A percentile compares a stretch with the other conserved stretches of the same genome.
These are phyloP conservation scores for Cheirogaleus major DNA, from an alignment of 2,797 vertebrate genomes.

Conservation along the genomic window DNA sequence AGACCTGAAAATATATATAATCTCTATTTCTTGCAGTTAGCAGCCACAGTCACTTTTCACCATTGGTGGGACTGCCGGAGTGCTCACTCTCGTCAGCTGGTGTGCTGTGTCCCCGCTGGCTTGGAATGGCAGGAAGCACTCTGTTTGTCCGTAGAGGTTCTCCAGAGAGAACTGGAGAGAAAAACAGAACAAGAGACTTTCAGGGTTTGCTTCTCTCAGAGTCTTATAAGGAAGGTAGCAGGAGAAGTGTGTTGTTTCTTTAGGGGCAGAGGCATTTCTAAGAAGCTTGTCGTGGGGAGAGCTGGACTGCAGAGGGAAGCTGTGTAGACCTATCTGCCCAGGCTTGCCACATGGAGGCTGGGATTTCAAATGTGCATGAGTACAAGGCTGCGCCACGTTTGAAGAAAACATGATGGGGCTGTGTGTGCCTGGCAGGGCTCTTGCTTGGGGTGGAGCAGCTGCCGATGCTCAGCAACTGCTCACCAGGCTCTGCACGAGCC, in stretches of 20 bases:
- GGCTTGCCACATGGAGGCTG: not conserved
- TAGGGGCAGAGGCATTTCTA: constrained; percentile 74
- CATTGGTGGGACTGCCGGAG: constrained; percentile 30
- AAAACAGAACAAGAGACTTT: constrained; percentile 82
- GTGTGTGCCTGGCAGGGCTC: not conserved
- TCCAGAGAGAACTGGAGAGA: constrained; percentile 84
- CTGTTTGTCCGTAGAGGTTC: constrained; percentile 85
- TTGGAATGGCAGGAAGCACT: constrained; percentile 90
- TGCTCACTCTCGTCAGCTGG: constrained; percentile 53
- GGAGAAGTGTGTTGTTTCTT: constrained; percentile 61
- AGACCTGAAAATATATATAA: constrained; percentile 53
- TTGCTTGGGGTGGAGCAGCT: not conserved
- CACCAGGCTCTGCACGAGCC: not conserved
- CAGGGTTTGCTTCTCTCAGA: constrained; percentile 73
- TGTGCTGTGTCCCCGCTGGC: constrained; percentile 84
- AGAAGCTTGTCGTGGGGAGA: constrained; percentile 79
- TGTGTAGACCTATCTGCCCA: not conserved
- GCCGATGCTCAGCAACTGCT: no score
- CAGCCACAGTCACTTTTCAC: constrained; percentile 65
- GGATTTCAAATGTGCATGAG: not conserved
- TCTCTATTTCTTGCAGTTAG: not conserved
- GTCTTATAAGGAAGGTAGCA: constrained; percentile 72
- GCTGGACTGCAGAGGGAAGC: constrained; percentile 75
- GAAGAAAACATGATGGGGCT: not conserved
- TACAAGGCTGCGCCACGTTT: not conserved